Percentiles rank a stretch among this genome's conserved stretches.
phyloP scores from a whole-genome alignment of 23 tunicate genomes.

The Halocynthia roretzi region DNA sequence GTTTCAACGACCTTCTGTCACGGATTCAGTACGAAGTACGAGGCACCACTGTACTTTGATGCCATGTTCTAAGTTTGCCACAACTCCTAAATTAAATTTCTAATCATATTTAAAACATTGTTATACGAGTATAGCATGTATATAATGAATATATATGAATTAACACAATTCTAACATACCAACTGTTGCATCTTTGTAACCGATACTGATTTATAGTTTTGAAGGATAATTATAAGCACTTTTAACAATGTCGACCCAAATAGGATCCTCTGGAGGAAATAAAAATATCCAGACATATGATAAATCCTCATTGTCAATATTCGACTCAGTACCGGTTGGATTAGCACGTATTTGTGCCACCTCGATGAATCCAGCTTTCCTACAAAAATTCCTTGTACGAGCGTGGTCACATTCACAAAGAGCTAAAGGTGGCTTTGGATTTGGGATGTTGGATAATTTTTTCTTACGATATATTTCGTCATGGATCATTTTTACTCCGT shows the following conservation, averaged over 20 bases:
- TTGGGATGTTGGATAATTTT: background rate
- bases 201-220: background rate
- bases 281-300: conserved; percentile 8
- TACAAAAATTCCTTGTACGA: background rate
- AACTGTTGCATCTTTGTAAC: background rate
- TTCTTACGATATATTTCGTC: conserved; percentile 1
- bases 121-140: no score
- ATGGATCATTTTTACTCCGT: background rate
- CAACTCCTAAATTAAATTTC: no score
- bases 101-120: no score
- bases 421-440: background rate
- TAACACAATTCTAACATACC: no score
- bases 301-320: background rate
- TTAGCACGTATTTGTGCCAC: background rate
- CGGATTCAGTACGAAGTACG: no score
- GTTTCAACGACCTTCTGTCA: no score
- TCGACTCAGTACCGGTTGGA: background rate
- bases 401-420: background rate
- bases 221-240: background rate
- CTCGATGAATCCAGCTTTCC: background rate
- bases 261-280: conserved; percentile 16
- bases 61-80: no score
- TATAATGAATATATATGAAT: no score
- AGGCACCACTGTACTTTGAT: no score
- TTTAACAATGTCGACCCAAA: conserved; percentile 12